Evolutionary conservation across 2,797 vertebrate species (phyloP).

Genomic region (Pelochelys cantorii): DNA sequence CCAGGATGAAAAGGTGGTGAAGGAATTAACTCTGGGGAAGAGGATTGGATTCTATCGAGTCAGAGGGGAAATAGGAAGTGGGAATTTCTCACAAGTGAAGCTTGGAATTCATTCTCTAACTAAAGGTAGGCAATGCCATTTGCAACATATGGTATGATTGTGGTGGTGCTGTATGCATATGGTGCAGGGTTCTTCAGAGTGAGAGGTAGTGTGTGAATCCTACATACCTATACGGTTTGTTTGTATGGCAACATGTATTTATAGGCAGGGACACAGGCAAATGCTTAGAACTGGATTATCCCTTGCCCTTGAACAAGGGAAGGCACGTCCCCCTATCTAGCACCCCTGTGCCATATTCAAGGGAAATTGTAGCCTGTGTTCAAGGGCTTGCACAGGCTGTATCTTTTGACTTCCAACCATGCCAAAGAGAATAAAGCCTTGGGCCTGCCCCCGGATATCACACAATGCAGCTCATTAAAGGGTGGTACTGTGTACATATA

Average conservation of each 20-base stretch:
- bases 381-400: background rate
- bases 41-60: constrained; percentile 96
- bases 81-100: constrained; percentile 98
- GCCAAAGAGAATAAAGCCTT: background rate
- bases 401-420: background rate
- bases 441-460: background rate
- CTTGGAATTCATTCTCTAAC: constrained; percentile 95
- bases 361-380: fast-evolving
- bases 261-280: background rate
- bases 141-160: background rate
- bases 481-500: background rate
- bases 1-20: constrained; percentile 93
- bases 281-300: background rate
- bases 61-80: constrained; percentile 94
- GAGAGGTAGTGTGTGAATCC: background rate
- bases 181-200: background rate
- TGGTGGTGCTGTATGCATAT: background rate
- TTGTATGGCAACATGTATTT: background rate
- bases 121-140: constrained; percentile 86
- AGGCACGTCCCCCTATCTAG: background rate
- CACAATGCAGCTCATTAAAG: background rate
- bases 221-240: background rate
- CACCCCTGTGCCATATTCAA: background rate
- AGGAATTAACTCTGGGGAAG: constrained; percentile 93
- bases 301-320: background rate